These are phyloP conservation scores for human (Homo sapiens) DNA, from an alignment of 2,113 vertebrate species.

Conservation along the genomic window DNA sequence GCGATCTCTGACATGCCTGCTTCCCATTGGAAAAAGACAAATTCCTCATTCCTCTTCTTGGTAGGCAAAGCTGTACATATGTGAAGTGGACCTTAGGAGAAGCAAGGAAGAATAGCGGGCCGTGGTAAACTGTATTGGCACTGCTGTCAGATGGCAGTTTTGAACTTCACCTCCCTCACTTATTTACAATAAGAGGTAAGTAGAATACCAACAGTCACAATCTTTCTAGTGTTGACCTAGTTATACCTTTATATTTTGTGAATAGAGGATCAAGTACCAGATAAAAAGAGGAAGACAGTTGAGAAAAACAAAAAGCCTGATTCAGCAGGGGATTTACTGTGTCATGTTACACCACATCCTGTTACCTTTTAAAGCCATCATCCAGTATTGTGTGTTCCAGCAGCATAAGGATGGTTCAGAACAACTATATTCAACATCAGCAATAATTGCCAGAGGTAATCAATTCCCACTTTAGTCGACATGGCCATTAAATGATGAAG, in stretches of 20 bases:
- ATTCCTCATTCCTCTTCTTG: neutral
- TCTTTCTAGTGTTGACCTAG: conserved; percentile 13
- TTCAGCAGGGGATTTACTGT: conserved; percentile 54
- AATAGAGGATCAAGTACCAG: neutral
- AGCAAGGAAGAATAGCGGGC: neutral
- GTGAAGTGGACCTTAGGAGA: neutral
- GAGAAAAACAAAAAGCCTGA: conserved; percentile 51
- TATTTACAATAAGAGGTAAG: neutral
- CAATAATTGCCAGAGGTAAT: neutral
- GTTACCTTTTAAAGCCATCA: conserved; percentile 43
- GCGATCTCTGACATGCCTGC: neutral
- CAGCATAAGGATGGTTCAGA: neutral
- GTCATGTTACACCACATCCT: conserved; percentile 71
- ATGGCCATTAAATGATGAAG: neutral
- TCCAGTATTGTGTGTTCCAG: neutral
- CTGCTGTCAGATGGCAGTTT: neutral
- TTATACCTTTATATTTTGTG: conserved; percentile 12
- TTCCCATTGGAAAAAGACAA: neutral
- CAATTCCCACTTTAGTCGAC: neutral
- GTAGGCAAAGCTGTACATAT: neutral
- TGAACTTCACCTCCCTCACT: neutral
- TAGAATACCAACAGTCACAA: neutral
- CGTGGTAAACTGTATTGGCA: neutral
- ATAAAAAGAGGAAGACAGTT: conserved; percentile 62
- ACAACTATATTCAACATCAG: conserved; percentile 23